Percentiles rank a stretch among this genome's conserved stretches.
Evolutionary conservation across 2,888 invertebrate species (phyloP).

Genomic region (Auanema freiburgensis): DNA sequence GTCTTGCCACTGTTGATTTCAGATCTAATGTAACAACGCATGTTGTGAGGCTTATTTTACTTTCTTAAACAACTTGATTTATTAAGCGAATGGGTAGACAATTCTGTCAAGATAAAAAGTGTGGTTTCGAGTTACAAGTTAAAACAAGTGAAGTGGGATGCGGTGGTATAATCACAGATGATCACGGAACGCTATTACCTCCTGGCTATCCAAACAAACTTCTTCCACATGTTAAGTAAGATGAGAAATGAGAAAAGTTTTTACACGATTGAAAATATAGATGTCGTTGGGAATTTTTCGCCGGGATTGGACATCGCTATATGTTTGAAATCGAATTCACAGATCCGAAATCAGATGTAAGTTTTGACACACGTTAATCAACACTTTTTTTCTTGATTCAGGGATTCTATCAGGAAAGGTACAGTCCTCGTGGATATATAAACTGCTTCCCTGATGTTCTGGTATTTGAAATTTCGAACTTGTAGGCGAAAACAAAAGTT

Average conservation of each 20-base stretch:
- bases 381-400: slow-evolving; percentile 16
- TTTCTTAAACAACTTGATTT: background rate
- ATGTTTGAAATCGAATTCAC: slow-evolving; percentile 48
- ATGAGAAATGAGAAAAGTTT: background rate
- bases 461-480: slow-evolving; percentile 12
- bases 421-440: slow-evolving; percentile 4
- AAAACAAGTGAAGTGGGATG: slow-evolving; percentile 48
- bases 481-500: background rate
- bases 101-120: slow-evolving; percentile 51
- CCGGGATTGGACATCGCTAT: slow-evolving; percentile 51
- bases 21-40: slow-evolving; percentile 23
- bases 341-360: slow-evolving; percentile 17
- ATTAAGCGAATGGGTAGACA: slow-evolving; percentile 33
- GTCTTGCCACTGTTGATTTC: slow-evolving; percentile 34
- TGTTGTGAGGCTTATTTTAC: slow-evolving; percentile 1
- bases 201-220: slow-evolving; percentile 51
- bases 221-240: slow-evolving; percentile 32
- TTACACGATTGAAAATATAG: slow-evolving; percentile 7
- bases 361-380: background rate
- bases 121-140: slow-evolving; percentile 56
- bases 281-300: slow-evolving; percentile 55
- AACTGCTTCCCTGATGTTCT: slow-evolving; percentile 31
- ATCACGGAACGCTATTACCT: slow-evolving; percentile 39
- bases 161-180: slow-evolving; percentile 51
- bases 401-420: slow-evolving; percentile 39